Evolutionary conservation across 1,140 invertebrate species (phyloP).

Genomic region (Lethrus apterus): DNA sequence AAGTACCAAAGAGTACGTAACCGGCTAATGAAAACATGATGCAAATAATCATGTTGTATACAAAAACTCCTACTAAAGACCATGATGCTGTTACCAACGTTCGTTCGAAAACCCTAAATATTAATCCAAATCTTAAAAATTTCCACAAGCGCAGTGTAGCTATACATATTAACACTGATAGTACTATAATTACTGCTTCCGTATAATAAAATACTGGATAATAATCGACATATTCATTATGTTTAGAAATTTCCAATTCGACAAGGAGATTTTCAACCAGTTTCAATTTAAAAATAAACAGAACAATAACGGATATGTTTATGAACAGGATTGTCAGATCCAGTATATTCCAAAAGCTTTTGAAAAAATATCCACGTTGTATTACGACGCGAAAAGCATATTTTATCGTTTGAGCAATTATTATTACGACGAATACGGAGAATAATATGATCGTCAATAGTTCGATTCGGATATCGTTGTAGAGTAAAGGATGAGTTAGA

Average conservation of each 20-base stretch:
- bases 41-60: conserved; percentile 1
- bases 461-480: conserved; percentile 1
- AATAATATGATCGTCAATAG: neutral
- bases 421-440: conserved; percentile 1
- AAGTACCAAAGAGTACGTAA: conserved; percentile 5
- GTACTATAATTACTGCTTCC: neutral
- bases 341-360: conserved; percentile 10
- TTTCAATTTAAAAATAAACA: neutral
- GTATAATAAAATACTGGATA: conserved; percentile 7
- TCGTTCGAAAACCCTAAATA: conserved; percentile 11
- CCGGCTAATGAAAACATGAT: conserved; percentile 7
- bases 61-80: neutral
- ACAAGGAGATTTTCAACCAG: conserved; percentile 5
- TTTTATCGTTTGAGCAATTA: too few species aligned
- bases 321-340: conserved; percentile 1
- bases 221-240: conserved; percentile 11
- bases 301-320: neutral
- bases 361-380: too few species aligned
- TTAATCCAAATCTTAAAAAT: conserved; percentile 11
- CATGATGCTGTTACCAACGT: neutral
- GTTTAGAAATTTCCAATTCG: conserved; percentile 1
- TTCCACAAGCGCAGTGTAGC: conserved; percentile 14
- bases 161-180: conserved; percentile 5
- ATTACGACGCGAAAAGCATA: too few species aligned
- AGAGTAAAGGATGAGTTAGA: conserved; percentile 2